Base-by-base conservation (phyloP, 2,888 invertebrate species). In the Pyrochroa serraticornis region DNA sequence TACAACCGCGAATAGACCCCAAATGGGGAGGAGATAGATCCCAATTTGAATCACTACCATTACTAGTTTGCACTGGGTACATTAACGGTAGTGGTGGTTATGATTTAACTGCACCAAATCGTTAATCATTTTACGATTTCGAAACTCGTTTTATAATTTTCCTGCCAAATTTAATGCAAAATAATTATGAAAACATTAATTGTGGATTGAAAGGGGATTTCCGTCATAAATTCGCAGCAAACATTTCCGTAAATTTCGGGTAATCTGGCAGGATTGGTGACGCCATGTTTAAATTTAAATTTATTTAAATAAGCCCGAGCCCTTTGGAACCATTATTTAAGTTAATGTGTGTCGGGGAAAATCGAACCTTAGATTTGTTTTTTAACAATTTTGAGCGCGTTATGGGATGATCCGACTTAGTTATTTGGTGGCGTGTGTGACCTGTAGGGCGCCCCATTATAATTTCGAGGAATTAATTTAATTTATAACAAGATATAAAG, bases 401-500 rank as follows among this genome's bases (percentile, higher is more conserved):
- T 22, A 22, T 2, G 22, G 22, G 22, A 22, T 22, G 22, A 22
- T 22, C 22, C 22, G 22, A 5, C 22, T 22, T 22, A 22, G 22
- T 5, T 22, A 22, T 5, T 22, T 5, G 22, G 22, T 22, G 22
- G 22, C 22, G 22, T 22, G 22, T 22, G 22, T 22, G 22, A 22
- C 22, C 22, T 22, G 22, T 22, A 22, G 22, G 22, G 22, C 22
- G 22, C 22, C 22, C 42, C 35, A 50, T 50, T 44, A 34, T 36
- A 51, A 51, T 51, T 41, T 14, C 41, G 22, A 2, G 10, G 35
- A 50, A 50, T 50, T 10, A 42, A 50, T 50, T 50, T 50, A 41
- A 53, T 53, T 54, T 54, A 41, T 34, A 52, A 52, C 52, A 48
- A 58, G 56, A 49, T 49, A 37, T 38, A 50, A 51, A 58, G 47